A percentile compares a stretch with the other conserved stretches of the same genome.
These are phyloP conservation scores for Drosophila ficusphila DNA, from an alignment of 1,140 invertebrate species.

Conservation along the genomic window DNA sequence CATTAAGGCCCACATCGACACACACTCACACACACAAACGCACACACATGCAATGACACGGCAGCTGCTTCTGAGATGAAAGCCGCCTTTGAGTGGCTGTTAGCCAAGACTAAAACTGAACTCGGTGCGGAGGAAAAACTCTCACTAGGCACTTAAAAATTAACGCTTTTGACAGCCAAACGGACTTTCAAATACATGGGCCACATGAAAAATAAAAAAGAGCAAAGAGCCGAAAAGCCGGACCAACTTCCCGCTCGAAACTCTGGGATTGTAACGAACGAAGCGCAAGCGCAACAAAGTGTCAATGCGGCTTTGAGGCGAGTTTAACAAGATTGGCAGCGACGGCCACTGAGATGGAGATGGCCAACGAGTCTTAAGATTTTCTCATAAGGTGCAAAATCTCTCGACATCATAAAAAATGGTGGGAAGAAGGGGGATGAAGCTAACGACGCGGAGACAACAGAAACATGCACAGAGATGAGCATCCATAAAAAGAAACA, in stretches of 20 bases:
- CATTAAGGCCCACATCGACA: constrained; percentile 56
- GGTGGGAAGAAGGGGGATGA: background rate
- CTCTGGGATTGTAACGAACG: constrained; percentile 47
- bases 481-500: constrained; percentile 64
- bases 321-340: constrained; percentile 80
- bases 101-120: constrained; percentile 23
- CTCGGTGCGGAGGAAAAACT: constrained; percentile 49
- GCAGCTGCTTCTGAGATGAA: constrained; percentile 60
- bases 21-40: constrained; percentile 14
- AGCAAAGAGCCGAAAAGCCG: constrained; percentile 20
- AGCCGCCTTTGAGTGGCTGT: constrained; percentile 31
- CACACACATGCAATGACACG: constrained; percentile 36
- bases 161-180: constrained; percentile 82
- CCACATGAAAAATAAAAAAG: constrained; percentile 15
- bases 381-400: constrained; percentile 83
- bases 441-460: constrained; percentile 41
- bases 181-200: constrained; percentile 79
- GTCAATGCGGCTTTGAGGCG: constrained; percentile 69
- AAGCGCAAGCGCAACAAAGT: constrained; percentile 73
- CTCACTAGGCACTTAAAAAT: constrained; percentile 83
- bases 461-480: constrained; percentile 71
- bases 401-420: constrained; percentile 76
- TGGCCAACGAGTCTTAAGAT: constrained; percentile 46
- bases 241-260: constrained; percentile 20
- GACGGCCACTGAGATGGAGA: constrained; percentile 33